Base-by-base conservation (phyloP, 2,113 vertebrate species). In the Paradoxurus hermaphroditus region DNA sequence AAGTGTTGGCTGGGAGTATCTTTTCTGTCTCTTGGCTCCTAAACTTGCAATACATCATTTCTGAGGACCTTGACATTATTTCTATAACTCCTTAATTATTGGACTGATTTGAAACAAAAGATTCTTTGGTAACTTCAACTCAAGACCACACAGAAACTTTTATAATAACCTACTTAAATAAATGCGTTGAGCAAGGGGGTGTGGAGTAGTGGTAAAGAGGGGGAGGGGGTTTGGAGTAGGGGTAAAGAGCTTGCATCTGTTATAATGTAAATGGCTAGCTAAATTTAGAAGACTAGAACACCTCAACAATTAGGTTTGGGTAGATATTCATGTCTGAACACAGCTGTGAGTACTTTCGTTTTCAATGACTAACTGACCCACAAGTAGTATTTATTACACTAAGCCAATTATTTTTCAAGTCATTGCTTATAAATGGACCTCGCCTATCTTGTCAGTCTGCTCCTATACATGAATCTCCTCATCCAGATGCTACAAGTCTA, bases 1-100 rank as follows among this genome's bases (percentile, higher is more conserved):
- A 87, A 77, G 56, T 63, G 83, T 82, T 53, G 19, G 8, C 93
- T 63, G 19, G 11, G 59, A 96, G 34, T 81, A 83, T 59, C 90
- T 95, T 97, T 94, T 94, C 89, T 94, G 78, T 73, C 81, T 93
- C n/a, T 78, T 92, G 92, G 78, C 67, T 96, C 82, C 59, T 86
- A 49, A 93, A 89, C 68, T 79, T 94, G 18, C 31, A 63, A 77
- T 72, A 51, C 65, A 92, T 95, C 44, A 92, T 86, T 96, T 97
- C 68, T 96, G 92, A 91, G 68, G 41, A 77, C 21, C 11, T 68
- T 44, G 31, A 41, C 56, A 85, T 81, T 44, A 97, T 82, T 95
- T 93, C 46, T 68, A 21, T 91, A 86, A 91, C 51, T 93, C 77
- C 73, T 86, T 83, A 85, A 70, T 82, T 87, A 84, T 8, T 77